A percentile compares a stretch with the other conserved stretches of the same genome.
These are phyloP conservation scores for Phataginus tetradactyla DNA, from an alignment of 2,797 vertebrate genomes.

Conservation along the genomic window DNA sequence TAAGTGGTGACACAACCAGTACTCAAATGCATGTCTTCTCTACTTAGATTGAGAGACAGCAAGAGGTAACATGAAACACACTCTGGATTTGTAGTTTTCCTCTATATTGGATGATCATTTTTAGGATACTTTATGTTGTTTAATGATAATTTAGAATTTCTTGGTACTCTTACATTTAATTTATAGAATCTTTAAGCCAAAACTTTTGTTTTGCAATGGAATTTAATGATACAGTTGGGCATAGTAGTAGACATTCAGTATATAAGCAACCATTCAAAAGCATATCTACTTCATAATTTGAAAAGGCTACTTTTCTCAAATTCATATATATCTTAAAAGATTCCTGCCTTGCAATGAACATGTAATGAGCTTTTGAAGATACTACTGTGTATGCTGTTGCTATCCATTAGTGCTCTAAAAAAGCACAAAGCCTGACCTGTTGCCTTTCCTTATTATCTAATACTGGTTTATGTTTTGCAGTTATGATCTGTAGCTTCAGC, in stretches of 20 bases:
- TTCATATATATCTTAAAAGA: background rate
- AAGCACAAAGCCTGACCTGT: background rate
- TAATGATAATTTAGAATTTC: background rate
- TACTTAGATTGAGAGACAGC: background rate
- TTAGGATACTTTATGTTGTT: background rate
- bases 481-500: conserved; percentile 21
- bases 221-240: background rate
- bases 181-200: background rate
- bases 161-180: background rate
- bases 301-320: background rate
- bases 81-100: background rate
- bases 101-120: background rate
- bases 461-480: background rate
- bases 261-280: background rate
- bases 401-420: background rate
- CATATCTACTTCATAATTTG: background rate
- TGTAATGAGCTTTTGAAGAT: background rate
- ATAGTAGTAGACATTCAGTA: background rate
- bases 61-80: background rate
- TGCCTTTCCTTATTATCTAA: background rate
- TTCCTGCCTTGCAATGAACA: background rate
- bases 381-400: background rate
- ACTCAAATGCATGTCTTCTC: background rate
- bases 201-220: background rate
- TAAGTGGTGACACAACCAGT: background rate